Evolutionary conservation across 2,888 invertebrate species (phyloP).

Genomic region (Chalcosyrphus nemorum): DNA sequence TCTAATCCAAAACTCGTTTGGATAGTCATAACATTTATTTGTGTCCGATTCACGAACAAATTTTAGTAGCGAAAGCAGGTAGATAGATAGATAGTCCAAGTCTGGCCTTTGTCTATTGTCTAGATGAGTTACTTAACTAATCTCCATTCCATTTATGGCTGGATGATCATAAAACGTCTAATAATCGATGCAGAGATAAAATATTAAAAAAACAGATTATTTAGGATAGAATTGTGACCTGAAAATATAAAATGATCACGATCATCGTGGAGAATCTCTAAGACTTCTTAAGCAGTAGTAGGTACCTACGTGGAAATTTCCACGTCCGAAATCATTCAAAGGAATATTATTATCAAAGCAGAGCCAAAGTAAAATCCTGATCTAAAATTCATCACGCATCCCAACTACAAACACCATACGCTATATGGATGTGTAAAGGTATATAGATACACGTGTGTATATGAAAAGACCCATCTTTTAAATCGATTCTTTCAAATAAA

Average conservation of each 20-base stretch:
- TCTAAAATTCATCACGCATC: constrained; percentile 65
- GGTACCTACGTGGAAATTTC: constrained; percentile 28
- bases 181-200: constrained; percentile 1
- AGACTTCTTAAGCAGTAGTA: background rate
- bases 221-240: background rate
- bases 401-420: background rate
- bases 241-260: constrained; percentile 9
- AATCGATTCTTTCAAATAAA: constrained; percentile 63
- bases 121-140: constrained; percentile 40
- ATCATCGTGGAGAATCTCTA: constrained; percentile 6
- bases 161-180: constrained; percentile 4
- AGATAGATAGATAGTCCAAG: background rate
- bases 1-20: constrained; percentile 25
- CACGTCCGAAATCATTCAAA: constrained; percentile 17
- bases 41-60: too few species aligned
- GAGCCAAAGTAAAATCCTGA: constrained; percentile 43
- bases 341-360: constrained; percentile 28
- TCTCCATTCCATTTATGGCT: constrained; percentile 26
- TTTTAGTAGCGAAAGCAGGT: constrained; percentile 34
- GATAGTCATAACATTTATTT: too few species aligned
- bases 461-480: constrained; percentile 37
- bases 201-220: background rate
- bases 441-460: constrained; percentile 14
- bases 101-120: constrained; percentile 1
- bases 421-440: background rate